A percentile compares a stretch with the other conserved stretches of the same genome.
phyloP scores from a whole-genome alignment of 1,140 invertebrate genomes.

The Hycleus cichorii region DNA sequence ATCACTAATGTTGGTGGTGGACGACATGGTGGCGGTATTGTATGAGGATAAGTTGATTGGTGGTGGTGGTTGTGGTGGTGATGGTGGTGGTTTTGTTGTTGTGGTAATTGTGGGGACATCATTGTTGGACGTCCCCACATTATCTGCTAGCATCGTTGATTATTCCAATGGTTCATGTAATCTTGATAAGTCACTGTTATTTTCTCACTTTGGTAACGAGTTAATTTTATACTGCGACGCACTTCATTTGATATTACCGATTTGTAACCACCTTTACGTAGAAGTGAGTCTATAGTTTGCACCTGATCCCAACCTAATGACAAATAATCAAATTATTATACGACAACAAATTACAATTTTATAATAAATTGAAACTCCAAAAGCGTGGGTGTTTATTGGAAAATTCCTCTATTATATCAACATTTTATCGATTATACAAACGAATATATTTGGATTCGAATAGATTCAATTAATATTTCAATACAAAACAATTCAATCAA shows the following conservation, averaged over 20 bases:
- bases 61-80: background rate
- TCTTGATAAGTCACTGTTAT: conserved; percentile 77
- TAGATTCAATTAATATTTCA: too few relatives aligned
- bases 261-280: conserved; percentile 95
- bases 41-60: conserved; percentile 13
- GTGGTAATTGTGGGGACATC: conserved; percentile 6
- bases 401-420: too few relatives aligned
- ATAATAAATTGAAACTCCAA: too few relatives aligned
- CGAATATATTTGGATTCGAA: too few relatives aligned
- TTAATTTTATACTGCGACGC: conserved; percentile 82
- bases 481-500: too few relatives aligned
- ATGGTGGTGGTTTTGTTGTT: background rate
- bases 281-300: conserved; percentile 94
- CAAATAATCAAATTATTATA: background rate
- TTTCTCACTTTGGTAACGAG: conserved; percentile 89
- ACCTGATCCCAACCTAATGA: conserved; percentile 88
- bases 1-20: conserved; percentile 32
- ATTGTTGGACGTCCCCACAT: conserved; percentile 35
- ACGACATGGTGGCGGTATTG: conserved; percentile 19
- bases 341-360: background rate
- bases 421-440: too few relatives aligned
- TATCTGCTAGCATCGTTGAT: conserved; percentile 53
- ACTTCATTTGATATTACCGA: conserved; percentile 82
- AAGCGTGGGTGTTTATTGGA: too few relatives aligned
- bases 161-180: conserved; percentile 58